These are phyloP conservation scores for Agriotes lineatus DNA, from an alignment of 2,888 invertebrate species.

Conservation along the genomic window DNA sequence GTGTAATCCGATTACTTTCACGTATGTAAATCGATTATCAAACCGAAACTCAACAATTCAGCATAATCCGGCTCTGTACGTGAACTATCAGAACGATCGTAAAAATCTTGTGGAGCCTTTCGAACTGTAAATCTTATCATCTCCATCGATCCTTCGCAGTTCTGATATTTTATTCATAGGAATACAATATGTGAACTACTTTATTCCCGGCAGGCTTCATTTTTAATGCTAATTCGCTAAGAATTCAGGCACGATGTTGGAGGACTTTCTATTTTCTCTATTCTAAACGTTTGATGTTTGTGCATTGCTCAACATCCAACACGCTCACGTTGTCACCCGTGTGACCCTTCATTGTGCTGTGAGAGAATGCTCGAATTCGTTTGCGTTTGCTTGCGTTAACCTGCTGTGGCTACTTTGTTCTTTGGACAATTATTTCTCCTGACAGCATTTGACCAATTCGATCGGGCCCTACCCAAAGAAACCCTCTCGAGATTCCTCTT, in stretches of 20 bases:
- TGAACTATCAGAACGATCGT: background rate
- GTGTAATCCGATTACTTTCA: too few relatives aligned
- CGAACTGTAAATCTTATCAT: constrained; percentile 1
- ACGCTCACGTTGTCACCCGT: constrained; percentile 17
- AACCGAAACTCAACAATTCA: too few relatives aligned
- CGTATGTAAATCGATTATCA: too few relatives aligned
- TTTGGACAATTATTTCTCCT: too few relatives aligned
- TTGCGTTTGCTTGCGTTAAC: constrained; percentile 2
- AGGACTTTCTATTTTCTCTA: constrained; percentile 20
- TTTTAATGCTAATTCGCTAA: constrained; percentile 10
- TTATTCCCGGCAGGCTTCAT: constrained; percentile 8
- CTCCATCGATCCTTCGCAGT: background rate
- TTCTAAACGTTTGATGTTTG: constrained; percentile 10
- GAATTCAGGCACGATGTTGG: background rate
- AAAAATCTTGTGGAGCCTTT: background rate
- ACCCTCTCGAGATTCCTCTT: too few relatives aligned
- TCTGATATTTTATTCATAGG: constrained; percentile 10
- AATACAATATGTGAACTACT: constrained; percentile 12
- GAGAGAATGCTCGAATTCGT: constrained; percentile 6
- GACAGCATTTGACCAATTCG: too few relatives aligned
- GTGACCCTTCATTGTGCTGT: background rate
- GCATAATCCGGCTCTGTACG: too few relatives aligned
- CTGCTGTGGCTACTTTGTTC: too few relatives aligned
- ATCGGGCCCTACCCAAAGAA: too few relatives aligned
- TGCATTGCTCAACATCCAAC: constrained; percentile 13